Percentiles rank a stretch among this genome's conserved stretches.
Evolutionary conservation across 2,113 vertebrate genomes (phyloP).

Genomic region (Sterna hirundo): DNA sequence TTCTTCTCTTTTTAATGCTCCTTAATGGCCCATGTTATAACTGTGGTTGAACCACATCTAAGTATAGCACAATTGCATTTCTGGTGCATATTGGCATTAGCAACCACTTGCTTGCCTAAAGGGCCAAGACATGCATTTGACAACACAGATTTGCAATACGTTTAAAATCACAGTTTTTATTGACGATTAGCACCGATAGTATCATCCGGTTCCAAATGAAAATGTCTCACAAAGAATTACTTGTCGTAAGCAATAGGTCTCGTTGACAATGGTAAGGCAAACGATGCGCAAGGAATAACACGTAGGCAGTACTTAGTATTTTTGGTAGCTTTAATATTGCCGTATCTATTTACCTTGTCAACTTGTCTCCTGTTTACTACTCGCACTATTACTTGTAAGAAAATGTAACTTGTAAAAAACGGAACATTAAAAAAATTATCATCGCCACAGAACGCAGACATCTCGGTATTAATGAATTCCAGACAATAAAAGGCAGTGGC

Average conservation of each 20-base stretch:
- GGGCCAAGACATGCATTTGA: constrained; percentile 5
- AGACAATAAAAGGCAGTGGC: neutral
- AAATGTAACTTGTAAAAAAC: neutral
- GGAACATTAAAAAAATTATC: neutral
- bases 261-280: neutral
- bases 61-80: constrained; percentile 43
- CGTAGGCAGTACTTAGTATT: neutral
- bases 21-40: constrained; percentile 54
- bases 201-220: neutral
- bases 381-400: neutral
- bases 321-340: neutral
- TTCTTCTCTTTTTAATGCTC: neutral
- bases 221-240: neutral
- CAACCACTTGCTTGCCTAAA: neutral
- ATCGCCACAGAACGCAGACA: neutral
- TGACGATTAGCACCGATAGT: neutral
- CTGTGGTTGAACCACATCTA: constrained; percentile 50
- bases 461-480: neutral
- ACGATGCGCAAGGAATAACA: neutral
- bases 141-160: neutral
- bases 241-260: neutral
- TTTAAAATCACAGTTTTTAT: constrained; percentile 5
- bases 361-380: neutral
- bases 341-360: neutral
- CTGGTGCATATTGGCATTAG: constrained; percentile 24